Evolutionary conservation across 2,797 vertebrate genomes (phyloP).

Genomic region (Setipinna tenuifilis): DNA sequence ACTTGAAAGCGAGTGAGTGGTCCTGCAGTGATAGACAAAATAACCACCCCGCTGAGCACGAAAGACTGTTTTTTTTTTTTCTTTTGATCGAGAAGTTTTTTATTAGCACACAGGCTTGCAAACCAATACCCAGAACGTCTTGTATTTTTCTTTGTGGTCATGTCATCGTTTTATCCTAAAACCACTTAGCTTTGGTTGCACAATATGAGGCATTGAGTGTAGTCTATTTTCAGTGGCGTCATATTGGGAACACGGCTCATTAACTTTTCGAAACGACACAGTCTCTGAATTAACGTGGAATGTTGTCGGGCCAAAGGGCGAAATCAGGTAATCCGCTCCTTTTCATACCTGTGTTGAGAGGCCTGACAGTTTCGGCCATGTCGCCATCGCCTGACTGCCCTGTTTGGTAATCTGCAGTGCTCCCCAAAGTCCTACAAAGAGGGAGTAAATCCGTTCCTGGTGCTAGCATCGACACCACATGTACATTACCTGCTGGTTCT

Average conservation of each 20-base stretch:
- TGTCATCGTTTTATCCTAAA: neutral
- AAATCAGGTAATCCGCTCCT: constrained; percentile 10
- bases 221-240: neutral
- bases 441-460: constrained; percentile 5
- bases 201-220: neutral
- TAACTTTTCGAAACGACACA: neutral
- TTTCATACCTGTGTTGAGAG: constrained; percentile 1
- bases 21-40: neutral
- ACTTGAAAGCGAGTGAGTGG: neutral
- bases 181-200: neutral
- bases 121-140: neutral
- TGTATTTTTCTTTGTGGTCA: neutral
- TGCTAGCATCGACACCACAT: neutral
- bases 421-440: constrained; percentile 11
- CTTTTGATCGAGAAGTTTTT: neutral
- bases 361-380: constrained; percentile 16
- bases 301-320: constrained; percentile 6
- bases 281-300: neutral
- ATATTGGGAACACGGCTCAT: neutral
- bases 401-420: constrained; percentile 3
- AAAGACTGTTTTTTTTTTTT: neutral
- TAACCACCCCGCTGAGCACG: constrained; percentile 4
- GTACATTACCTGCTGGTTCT: neutral
- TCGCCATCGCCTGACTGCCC: constrained; percentile 4
- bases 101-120: neutral